Base-by-base conservation (phyloP, 1,140 invertebrate genomes). In the Leptinotarsa undecemlineata region DNA sequence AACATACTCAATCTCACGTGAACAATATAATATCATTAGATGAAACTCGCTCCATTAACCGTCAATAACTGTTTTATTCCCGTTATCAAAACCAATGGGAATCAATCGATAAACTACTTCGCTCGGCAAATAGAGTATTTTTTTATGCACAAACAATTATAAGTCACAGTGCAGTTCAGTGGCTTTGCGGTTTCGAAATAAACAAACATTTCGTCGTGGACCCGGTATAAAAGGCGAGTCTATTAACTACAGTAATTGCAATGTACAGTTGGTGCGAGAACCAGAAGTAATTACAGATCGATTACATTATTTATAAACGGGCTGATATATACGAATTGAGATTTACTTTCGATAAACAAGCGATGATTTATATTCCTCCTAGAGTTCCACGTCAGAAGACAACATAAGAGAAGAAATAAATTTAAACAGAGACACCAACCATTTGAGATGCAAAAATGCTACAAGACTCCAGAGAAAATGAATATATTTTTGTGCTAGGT, bases 51-150 rank as follows among this genome's bases (percentile, higher is more conserved):
- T 57, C 51, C 33, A 42, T 42, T 42, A 42, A 42, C 33, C 33
- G 33, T 42, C 33, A 42, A 42, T 57, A 57, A 57, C 51, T 57
- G 51, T 57, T 57, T 17, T 57, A 19, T 57, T 57, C 51, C 51
- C 51, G 51, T 57, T 57, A 57, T 57, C n/a, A 17, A 15, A 19
- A 57, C 17, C 51, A 57, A 57, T 57, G 51, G n/a, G 51, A 57
- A 57, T 57, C 51, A 57, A 57, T 57, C 51, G 51, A 57, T 57
- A 57, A 57, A 57, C 51, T 57, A 57, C 51, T 57, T 57, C 51
- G n/a, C 51, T 57, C 51, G 51, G 51, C 51, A 57, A 57, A 57
- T 57, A 57, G 51, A 57, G n/a, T 42, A 57, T 57, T 57, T 57
- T 51, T 57, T 57, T 57, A 57, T 17, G n/a, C 6, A 57, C 51